Evolutionary conservation across 2,888 invertebrate species (phyloP), one percentile per base, ranked within the genome.

Genomic region (Orthosia incerta): DNA sequence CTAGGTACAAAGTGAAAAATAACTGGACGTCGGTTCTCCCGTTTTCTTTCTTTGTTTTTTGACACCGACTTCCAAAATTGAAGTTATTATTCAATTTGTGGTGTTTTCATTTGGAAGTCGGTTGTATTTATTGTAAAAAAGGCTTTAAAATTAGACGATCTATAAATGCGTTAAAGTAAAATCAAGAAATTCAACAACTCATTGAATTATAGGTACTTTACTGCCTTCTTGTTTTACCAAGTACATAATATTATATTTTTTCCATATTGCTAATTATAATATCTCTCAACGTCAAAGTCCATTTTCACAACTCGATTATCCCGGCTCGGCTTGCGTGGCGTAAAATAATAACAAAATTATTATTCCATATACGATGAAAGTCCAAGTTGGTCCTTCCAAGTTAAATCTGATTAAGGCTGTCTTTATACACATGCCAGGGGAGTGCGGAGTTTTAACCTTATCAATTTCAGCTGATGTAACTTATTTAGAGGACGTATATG

Each of bases 301-400:
- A 51, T 61, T 46, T 51, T 51, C 13, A 5, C 31, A 64, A 56
- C 45, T 51, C 5, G 11, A 64, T 72, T 73, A 65, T 48, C n/a
- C 15, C 18, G 26, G 23, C 20, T 23, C 15, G 18, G 55, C 39
- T 62, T 79, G 31, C 11, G n/a, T n/a, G 53, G 46, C 18, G 39
- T 48, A 63, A 63, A 65, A 65, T 80, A 55, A 65, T 79, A 53
- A 76, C 56, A 56, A 65, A 65, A 80, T 77, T 65, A 74, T 48
- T 57, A 80, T 65, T 61, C 60, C 62, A 53, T 80, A 80, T 65
- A 74, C 56, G 64, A 56, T 74, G 74, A 80, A 76, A 55, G 51
- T 61, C 65, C 65, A 65, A 65, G 60, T 80, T 80, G 63, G 50
- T 50, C 51, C 45, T 46, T 39, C 26, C 50, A 56, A 65, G 74